Evolutionary conservation across 2,888 invertebrate species (phyloP), one percentile per base, ranked within the genome.

Genomic region (Oscheius sp.): DNA sequence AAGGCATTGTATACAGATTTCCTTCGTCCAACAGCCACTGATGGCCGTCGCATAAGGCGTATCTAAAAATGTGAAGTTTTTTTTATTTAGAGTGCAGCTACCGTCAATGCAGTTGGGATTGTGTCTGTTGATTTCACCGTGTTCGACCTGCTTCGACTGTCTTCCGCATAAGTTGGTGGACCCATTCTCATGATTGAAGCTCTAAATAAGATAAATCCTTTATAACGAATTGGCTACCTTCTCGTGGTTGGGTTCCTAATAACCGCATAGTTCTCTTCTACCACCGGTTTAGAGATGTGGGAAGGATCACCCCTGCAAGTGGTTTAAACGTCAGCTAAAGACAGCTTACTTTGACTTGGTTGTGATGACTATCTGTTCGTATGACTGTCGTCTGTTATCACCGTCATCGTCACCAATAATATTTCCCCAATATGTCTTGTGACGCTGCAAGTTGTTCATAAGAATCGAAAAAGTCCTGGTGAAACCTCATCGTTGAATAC

Each of bases 301-400:
- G 45, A 45, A 16, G 6, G 18, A 41, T 41, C 27, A 29, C 27
- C 43, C 55, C 18, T 25, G 55, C 41, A n/a, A 29, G 5, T 16
- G 23, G 2, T 16, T 7, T 58, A 16, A 12, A n/a, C 29, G 1
- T 56, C 13, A 53, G 21, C 7, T 21, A n/a, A n/a, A n/a, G 23
- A 16, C 6, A 21, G 6, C 63, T 13, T 35, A 72, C 72, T 52
- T 45, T 55, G 58, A 72, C 55, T 77, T 80, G n/a, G 76, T 66
- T 16, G 77, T 80, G 7, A 80, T 80, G 7, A 77, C 75, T 2
- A 80, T 80, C 63, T 80, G 77, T 61, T 80, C 79, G 43, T 80
- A 77, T 23, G 79, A 80, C 58, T 68, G 49, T 21, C 66, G 59
- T 27, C 71, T 43, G 18, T 70, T 61, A 16, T 52, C 56, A 1